phyloP scores from a whole-genome alignment of 2,113 vertebrate genomes.

The Notiomystis cincta region DNA sequence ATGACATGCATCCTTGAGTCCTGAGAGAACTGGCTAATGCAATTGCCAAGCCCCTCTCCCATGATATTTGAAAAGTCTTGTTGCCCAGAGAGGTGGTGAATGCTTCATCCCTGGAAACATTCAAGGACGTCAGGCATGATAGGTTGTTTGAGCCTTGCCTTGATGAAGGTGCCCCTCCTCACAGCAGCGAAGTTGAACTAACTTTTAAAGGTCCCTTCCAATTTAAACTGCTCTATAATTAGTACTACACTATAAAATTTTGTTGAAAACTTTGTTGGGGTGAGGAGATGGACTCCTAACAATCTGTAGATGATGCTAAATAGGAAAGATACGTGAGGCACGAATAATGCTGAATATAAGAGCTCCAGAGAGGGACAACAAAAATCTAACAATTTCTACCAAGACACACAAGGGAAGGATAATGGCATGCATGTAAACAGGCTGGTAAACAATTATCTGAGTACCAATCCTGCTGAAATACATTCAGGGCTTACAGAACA shows the following conservation, averaged over 20 bases:
- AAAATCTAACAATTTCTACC: background rate
- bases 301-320: background rate
- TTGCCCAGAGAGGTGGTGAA: background rate
- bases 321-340: background rate
- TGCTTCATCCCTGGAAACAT: background rate
- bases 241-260: background rate
- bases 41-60: background rate
- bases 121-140: background rate
- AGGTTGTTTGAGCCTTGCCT: background rate
- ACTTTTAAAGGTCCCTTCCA: background rate
- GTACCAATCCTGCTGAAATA: background rate
- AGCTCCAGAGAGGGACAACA: background rate
- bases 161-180: background rate
- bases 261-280: background rate
- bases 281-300: background rate
- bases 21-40: background rate
- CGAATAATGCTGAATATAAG: background rate
- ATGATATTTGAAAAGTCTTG: background rate
- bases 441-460: background rate
- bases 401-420: background rate
- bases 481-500: background rate
- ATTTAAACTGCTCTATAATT: background rate
- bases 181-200: background rate
- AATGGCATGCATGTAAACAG: background rate
- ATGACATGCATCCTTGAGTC: background rate